phyloP scores from a whole-genome alignment of 2,888 invertebrate species.

The Eremobia ochroleuca region DNA sequence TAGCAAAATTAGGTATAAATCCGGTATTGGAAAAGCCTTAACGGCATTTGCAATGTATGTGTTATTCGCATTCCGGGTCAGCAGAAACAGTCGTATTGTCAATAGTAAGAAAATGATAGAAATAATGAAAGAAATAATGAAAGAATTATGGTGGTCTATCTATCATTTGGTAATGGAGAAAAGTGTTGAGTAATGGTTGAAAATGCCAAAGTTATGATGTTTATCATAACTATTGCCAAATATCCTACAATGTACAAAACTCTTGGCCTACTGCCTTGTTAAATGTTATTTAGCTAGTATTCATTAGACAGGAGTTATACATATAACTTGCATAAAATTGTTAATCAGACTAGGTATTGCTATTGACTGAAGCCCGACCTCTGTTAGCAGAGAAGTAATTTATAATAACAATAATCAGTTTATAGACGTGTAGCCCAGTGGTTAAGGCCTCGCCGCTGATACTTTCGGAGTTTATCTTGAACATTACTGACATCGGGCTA shows the following conservation, averaged over 20 bases:
- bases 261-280: neutral
- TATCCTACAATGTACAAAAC: neutral
- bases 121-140: constrained; percentile 10
- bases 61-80: constrained; percentile 9
- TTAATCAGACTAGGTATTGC: neutral
- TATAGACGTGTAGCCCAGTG: no score
- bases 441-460: no score
- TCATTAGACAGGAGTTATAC: neutral
- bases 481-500: neutral
- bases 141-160: constrained; percentile 6
- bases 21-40: constrained; percentile 15
- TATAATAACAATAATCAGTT: neutral
- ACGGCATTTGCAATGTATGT: constrained; percentile 17
- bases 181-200: constrained; percentile 1
- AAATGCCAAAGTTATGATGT: constrained; percentile 6
- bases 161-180: constrained; percentile 7
- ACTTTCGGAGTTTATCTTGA: neutral
- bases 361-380: neutral
- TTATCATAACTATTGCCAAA: constrained; percentile 8
- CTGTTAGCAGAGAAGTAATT: neutral
- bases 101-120: neutral
- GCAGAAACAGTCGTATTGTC: constrained; percentile 1
- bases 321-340: neutral
- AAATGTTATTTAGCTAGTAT: neutral
- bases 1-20: constrained; percentile 42